Conservation (phyloP, 2,888 invertebrate species). For the Criorhina ranunculi region DNA sequence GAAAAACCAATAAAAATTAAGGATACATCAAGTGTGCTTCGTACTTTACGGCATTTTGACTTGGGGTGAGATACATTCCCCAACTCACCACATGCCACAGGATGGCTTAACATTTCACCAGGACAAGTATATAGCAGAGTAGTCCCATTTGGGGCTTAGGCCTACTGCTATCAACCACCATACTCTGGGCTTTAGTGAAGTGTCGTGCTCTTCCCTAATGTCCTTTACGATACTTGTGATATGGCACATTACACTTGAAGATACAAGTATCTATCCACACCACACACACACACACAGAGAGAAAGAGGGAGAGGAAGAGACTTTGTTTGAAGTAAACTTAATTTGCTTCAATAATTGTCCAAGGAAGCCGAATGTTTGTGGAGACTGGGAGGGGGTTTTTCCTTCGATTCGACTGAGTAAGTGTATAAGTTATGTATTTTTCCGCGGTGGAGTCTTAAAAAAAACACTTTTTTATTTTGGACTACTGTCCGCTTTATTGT, state of each 20-base stretch:
- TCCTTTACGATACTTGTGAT: slow-evolving; percentile 70
- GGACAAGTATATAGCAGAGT: slow-evolving; percentile 1
- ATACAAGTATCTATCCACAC: background rate
- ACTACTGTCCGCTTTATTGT: no score
- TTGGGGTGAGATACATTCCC: background rate
- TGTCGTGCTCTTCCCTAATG: slow-evolving; percentile 53
- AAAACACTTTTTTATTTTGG: no score
- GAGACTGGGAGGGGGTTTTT: slow-evolving; percentile 4
- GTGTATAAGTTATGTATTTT: no score
- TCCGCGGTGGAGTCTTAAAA: no score
- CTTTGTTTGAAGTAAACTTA: slow-evolving; percentile 71
- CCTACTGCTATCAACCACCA: background rate
- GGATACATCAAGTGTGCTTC: slow-evolving; percentile 67
- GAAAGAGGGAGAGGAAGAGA: background rate
- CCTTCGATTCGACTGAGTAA: slow-evolving; percentile 41
- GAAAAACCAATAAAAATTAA: slow-evolving; percentile 72
- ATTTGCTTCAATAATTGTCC: slow-evolving; percentile 72
- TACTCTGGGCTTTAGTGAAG: slow-evolving; percentile 25
- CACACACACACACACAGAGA: no score
- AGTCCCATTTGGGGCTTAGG: slow-evolving; percentile 34
- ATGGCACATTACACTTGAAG: slow-evolving; percentile 62
- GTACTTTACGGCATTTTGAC: slow-evolving; percentile 62
- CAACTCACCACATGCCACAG: slow-evolving; percentile 47
- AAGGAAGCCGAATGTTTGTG: slow-evolving; percentile 20
- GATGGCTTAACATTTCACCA: slow-evolving; percentile 52